phyloP scores from a whole-genome alignment of 1,140 invertebrate genomes.

The Leptopilina boulardi region DNA sequence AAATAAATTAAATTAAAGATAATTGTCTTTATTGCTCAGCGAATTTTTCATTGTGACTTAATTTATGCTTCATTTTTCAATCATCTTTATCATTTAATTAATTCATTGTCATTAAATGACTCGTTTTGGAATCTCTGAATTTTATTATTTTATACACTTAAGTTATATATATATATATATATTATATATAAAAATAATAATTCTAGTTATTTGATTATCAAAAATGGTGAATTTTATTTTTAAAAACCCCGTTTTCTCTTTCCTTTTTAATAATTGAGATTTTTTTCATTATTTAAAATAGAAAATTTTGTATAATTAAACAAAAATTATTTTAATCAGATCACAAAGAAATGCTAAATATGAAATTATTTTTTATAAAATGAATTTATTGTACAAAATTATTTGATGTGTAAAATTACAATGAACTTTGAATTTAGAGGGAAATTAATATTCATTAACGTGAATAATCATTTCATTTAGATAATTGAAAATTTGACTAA shows the following conservation, averaged over 20 bases:
- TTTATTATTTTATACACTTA: conserved; percentile 12
- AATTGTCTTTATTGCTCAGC: conserved; percentile 20
- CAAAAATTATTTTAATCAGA: background rate
- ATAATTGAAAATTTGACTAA: background rate
- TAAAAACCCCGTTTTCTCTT: background rate
- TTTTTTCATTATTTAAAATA: no score
- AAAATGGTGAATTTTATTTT: background rate
- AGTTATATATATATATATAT: no score
- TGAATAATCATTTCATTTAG: no score
- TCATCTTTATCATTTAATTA: background rate
- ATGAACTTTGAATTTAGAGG: no score
- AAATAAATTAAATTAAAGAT: conserved; percentile 25
- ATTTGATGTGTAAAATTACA: no score
- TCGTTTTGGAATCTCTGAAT: background rate
- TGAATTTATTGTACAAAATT: no score
- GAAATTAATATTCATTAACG: no score
- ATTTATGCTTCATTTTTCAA: conserved; percentile 10
- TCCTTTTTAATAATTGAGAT: background rate
- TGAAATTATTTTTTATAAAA: no score
- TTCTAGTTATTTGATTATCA: conserved; percentile 19
- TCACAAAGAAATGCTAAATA: background rate
- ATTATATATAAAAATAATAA: no score
- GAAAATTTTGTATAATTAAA: no score
- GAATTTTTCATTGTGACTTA: conserved; percentile 27
- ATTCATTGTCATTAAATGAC: background rate